Conservation (phyloP, 2,797 vertebrate genomes). For the Bovichtus variegatus region DNA sequence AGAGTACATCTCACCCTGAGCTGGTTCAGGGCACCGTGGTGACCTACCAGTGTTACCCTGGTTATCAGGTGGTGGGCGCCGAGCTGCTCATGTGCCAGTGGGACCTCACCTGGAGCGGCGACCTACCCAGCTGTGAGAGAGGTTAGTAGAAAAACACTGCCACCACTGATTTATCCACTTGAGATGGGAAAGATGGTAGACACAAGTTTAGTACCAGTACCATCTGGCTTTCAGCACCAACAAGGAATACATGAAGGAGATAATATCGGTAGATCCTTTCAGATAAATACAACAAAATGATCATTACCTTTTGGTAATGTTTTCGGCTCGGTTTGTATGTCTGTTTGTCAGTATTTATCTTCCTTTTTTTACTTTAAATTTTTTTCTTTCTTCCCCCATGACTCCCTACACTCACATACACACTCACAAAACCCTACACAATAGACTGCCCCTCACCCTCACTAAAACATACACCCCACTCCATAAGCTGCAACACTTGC, state of each 20-base stretch:
- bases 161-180: neutral
- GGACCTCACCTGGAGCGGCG: conserved; percentile 96
- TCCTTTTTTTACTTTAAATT: no score
- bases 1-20: conserved; percentile 93
- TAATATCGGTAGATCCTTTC: neutral
- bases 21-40: conserved; percentile 94
- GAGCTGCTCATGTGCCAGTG: conserved; percentile 97
- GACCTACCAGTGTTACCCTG: conserved; percentile 96
- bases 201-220: neutral
- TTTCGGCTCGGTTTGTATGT: no score
- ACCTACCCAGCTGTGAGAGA: conserved; percentile 92
- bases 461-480: no score
- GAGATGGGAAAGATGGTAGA: neutral
- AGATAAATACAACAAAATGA: neutral
- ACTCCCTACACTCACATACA: no score
- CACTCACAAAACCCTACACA: no score
- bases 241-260: neutral
- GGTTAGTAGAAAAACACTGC: conserved; percentile 80
- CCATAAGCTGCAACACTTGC: no score
- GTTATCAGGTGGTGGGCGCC: conserved; percentile 90
- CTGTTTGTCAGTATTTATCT: no score
- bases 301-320: no score
- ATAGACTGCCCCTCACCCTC: no score
- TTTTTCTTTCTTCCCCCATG: no score
- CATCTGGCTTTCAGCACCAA: neutral